Conservation (phyloP, 2,888 invertebrate genomes). For the Sycophila texana region DNA sequence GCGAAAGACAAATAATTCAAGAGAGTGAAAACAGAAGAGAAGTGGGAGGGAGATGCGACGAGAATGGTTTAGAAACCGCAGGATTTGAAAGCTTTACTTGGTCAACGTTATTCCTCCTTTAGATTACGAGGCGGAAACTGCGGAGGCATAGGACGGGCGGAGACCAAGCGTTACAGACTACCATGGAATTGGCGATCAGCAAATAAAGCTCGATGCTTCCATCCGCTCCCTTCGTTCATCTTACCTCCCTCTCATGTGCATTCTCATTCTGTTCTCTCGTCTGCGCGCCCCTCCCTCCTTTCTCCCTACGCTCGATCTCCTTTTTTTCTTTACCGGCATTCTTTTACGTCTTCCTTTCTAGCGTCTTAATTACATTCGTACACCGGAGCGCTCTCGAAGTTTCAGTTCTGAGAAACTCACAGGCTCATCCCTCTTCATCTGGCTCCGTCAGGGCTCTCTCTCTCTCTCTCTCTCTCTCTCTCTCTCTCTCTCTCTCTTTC, state of each 20-base stretch:
- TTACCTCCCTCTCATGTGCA: slow-evolving; percentile 3
- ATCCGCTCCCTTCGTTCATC: neutral
- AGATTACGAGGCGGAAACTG: slow-evolving; percentile 22
- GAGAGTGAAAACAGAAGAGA: no score
- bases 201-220: slow-evolving; percentile 32
- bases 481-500: slow-evolving; percentile 2
- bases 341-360: neutral
- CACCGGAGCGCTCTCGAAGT: slow-evolving; percentile 23
- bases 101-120: slow-evolving; percentile 28
- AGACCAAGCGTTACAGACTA: neutral
- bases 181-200: slow-evolving; percentile 29
- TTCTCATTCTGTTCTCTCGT: neutral
- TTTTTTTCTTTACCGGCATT: neutral
- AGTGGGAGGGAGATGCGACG: no score
- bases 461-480: slow-evolving; percentile 8
- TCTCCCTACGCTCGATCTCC: neutral
- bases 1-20: no score
- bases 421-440: neutral
- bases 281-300: neutral
- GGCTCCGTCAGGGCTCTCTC: neutral
- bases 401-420: neutral
- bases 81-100: slow-evolving; percentile 35
- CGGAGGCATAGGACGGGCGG: no score
- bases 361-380: slow-evolving; percentile 31
- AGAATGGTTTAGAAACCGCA: neutral